Base-by-base conservation (phyloP, 2,888 invertebrate species). In the Incurvaria masculella region DNA sequence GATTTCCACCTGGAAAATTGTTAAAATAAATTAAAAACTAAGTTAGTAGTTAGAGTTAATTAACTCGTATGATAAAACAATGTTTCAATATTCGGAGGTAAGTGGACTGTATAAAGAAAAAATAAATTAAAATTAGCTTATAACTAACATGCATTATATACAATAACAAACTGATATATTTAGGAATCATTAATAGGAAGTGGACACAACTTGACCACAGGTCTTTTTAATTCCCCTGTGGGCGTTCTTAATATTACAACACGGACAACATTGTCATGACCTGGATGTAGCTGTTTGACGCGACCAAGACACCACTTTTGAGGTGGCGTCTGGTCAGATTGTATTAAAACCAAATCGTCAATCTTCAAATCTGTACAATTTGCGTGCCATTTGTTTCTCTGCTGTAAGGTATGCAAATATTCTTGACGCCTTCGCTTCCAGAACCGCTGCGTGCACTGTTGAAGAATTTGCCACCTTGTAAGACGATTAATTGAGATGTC, bases 341-440 rank as follows among this genome's bases (percentile, higher is more conserved):
- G 43, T n/a, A 50, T 42, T 2, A 50, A 10, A 2, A 49, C 50
- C 1, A 52, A 6, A 14, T 54, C 47, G 2, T 46, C 48, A 2
- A 49, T 20, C 14, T 42, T 11, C 2, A 51, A 11, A 11, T 50
- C 48, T n/a, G 26, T 39, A 11, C 38, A 3, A 1, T 38, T 16
- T 6, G 8, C 39, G 14, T 43, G 42, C 55, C 55, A 56, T 38
- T 53, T 53, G 17, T 45, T 40, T 38, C 53, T 46, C 16, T 52
- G 51, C 46, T 55, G 55, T 18, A 56, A 41, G 6, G 51, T 53
- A 23, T 56, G 55, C 21, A 56, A 21, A 39, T 54, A 56, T 14
- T 56, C 54, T 18, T 42, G 26, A 8, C 33, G 44, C 55, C 55
- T 55, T 11, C 49, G 40, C 11, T 46, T 44, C 56, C 56, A 56